phyloP scores from a whole-genome alignment of 2,888 invertebrate species.

The Lepidochrysops patricia region DNA sequence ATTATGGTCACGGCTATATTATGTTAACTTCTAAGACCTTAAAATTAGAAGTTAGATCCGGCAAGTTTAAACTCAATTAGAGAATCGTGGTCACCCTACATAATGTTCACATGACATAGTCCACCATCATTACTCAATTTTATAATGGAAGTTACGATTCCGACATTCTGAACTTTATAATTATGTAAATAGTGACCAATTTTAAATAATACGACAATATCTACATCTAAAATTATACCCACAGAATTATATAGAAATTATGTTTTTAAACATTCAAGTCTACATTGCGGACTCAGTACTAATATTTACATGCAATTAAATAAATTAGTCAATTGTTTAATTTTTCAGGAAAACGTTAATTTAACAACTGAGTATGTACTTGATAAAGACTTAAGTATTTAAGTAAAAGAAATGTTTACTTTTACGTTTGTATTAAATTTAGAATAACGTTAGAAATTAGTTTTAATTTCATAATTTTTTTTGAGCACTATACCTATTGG shows the following conservation, averaged over 20 bases:
- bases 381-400: too few relatives aligned
- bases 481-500: too few relatives aligned
- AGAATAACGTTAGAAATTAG: too few relatives aligned
- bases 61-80: not conserved
- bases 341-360: not conserved
- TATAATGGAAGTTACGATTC: not conserved
- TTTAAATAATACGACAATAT: constrained; percentile 5
- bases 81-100: constrained; percentile 11
- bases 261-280: not conserved
- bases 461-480: too few relatives aligned
- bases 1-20: too few relatives aligned
- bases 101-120: constrained; percentile 15
- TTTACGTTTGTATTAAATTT: too few relatives aligned
- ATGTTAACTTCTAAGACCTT: too few relatives aligned
- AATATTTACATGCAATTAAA: not conserved
- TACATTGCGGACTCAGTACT: not conserved
- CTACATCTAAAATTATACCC: constrained; percentile 7
- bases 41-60: too few relatives aligned
- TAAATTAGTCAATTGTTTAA: not conserved
- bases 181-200: not conserved
- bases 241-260: constrained; percentile 9
- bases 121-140: constrained; percentile 17
- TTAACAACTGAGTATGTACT: not conserved
- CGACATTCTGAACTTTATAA: not conserved
- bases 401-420: too few relatives aligned